A percentile compares a stretch with the other conserved stretches of the same genome.
Evolutionary conservation across 1,140 invertebrate genomes (phyloP).

Genomic region (Phymorhynchus buccinoides): DNA sequence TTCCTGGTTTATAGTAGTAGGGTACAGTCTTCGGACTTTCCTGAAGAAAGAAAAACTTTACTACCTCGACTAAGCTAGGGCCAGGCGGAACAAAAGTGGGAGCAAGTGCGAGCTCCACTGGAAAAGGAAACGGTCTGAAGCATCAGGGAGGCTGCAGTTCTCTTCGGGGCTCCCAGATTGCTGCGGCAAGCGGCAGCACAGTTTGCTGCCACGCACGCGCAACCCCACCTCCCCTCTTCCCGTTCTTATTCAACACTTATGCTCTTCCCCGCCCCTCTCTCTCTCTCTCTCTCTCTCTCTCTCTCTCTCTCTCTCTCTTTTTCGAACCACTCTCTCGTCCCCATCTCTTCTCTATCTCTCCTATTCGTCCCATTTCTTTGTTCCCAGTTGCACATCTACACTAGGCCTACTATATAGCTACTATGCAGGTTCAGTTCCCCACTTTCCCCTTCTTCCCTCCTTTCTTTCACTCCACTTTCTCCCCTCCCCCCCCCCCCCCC

Average conservation of each 20-base stretch:
- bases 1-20: slow-evolving; percentile 23
- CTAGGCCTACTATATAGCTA: too few relatives aligned
- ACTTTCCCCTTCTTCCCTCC: background rate
- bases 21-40: slow-evolving; percentile 21
- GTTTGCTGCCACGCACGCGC: slow-evolving; percentile 16
- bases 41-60: background rate
- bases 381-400: too few relatives aligned
- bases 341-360: background rate
- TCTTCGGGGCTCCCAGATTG: background rate
- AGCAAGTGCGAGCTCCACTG: slow-evolving; percentile 40
- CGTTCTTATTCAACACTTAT: background rate
- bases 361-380: too few relatives aligned
- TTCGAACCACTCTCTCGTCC: background rate
- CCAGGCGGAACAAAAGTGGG: slow-evolving; percentile 29
- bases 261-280: background rate
- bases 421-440: background rate
- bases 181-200: background rate
- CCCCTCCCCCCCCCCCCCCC: background rate
- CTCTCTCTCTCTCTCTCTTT: background rate
- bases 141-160: background rate
- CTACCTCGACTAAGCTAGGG: slow-evolving; percentile 3
- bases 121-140: slow-evolving; percentile 42
- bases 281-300: background rate
- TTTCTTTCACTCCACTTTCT: background rate
- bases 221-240: background rate